Evolutionary conservation across 2,113 vertebrate genomes (phyloP).

Genomic region (Entosphenus tridentatus): DNA sequence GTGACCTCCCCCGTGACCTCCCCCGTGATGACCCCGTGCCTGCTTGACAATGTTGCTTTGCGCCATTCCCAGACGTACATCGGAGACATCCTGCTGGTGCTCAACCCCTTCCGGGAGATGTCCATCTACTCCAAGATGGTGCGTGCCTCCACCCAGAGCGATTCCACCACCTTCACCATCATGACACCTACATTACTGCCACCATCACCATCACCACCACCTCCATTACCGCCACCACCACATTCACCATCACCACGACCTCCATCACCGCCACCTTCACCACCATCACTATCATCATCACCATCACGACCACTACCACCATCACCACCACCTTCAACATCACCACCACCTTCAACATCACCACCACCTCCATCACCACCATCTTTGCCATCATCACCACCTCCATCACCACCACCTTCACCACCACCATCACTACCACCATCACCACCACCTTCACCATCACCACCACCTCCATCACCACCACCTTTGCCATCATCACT

Average conservation of each 20-base stretch:
- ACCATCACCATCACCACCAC: not conserved
- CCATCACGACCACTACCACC: not conserved
- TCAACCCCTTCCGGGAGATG: constrained; percentile 81
- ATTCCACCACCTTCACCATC: not conserved
- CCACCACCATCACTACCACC: too few relatives aligned
- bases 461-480: too few relatives aligned
- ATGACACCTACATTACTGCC: not conserved
- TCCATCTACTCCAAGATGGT: constrained; percentile 76
- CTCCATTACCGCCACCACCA: not conserved
- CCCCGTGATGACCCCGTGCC: too few relatives aligned
- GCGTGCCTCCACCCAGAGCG: constrained; percentile 18
- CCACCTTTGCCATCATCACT: too few relatives aligned
- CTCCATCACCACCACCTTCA: too few relatives aligned
- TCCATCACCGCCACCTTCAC: not conserved
- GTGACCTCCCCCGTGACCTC: too few relatives aligned
- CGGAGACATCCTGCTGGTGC: constrained; percentile 64
- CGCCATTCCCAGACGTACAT: constrained; percentile 44
- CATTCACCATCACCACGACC: not conserved
- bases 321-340: too few relatives aligned
- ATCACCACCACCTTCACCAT: too few relatives aligned
- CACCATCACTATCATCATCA: not conserved
- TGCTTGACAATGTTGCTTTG: too few relatives aligned
- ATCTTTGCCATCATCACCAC: too few relatives aligned
- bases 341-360: too few relatives aligned
- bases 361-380: too few relatives aligned